Evolutionary conservation across 2,888 invertebrate species (phyloP).

Genomic region (Agrilus mali): DNA sequence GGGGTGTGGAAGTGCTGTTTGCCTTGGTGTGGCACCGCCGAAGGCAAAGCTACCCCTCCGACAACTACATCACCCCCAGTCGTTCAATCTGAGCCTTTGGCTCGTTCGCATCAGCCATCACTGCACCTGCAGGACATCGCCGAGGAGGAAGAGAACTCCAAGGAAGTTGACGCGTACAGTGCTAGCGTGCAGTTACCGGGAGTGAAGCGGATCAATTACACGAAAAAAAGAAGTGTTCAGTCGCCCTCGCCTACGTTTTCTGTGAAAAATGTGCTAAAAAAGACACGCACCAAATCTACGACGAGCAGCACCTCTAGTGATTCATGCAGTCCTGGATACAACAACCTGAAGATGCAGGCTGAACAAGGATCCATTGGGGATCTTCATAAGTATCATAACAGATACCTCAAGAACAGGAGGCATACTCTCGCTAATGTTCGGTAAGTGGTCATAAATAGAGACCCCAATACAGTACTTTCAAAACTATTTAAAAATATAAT

Average conservation of each 20-base stretch:
- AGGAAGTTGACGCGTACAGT: constrained; percentile 43
- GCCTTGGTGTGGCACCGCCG: constrained; percentile 69
- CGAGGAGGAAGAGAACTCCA: constrained; percentile 74
- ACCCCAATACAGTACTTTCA: no score
- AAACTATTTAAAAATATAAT: no score
- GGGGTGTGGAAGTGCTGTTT: constrained; percentile 74
- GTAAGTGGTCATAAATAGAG: constrained; percentile 61
- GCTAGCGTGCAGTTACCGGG: constrained; percentile 35
- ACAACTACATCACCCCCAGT: constrained; percentile 18
- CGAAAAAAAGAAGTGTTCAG: constrained; percentile 34
- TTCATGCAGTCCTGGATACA: constrained; percentile 29
- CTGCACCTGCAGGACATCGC: constrained; percentile 66
- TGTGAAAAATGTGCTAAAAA: constrained; percentile 40
- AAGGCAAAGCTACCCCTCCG: constrained; percentile 30
- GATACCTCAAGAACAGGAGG: constrained; percentile 73
- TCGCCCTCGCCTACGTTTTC: constrained; percentile 51
- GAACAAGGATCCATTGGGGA: constrained; percentile 87
- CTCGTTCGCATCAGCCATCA: constrained; percentile 53
- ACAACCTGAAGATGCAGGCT: constrained; percentile 66
- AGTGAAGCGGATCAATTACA: constrained; percentile 28
- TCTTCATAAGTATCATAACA: constrained; percentile 76
- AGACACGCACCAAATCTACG: constrained; percentile 30
- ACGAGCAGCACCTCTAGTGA: constrained; percentile 25
- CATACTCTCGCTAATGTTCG: constrained; percentile 88
- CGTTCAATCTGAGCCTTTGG: constrained; percentile 45